phyloP scores from a whole-genome alignment of 2,797 vertebrate genomes.

The Bovichtus variegatus region DNA sequence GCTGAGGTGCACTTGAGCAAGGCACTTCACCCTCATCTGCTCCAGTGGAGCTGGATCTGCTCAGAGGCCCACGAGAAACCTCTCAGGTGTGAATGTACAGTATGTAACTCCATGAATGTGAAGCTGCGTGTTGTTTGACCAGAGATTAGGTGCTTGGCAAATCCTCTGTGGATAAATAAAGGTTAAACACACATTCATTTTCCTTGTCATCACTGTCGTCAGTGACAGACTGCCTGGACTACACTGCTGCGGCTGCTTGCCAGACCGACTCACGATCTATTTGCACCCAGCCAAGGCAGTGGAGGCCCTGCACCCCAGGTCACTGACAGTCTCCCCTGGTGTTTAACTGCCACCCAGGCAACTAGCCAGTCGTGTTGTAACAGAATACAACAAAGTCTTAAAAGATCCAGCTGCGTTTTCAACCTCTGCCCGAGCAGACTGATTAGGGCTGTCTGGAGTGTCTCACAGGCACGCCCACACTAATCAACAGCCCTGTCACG shows the following conservation, averaged over 20 bases:
- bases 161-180: conserved; percentile 47
- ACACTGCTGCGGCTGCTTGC: neutral
- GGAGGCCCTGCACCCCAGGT: neutral
- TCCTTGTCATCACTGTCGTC: conserved; percentile 38
- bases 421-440: conserved; percentile 33
- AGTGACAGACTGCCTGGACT: conserved; percentile 22
- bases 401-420: conserved; percentile 35
- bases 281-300: conserved; percentile 3
- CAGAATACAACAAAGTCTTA: conserved; percentile 29
- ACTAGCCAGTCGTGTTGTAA: conserved; percentile 12
- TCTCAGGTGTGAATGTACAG: conserved; percentile 45
- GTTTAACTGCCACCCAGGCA: conserved; percentile 7
- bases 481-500: conserved; percentile 31
- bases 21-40: conserved; percentile 21
- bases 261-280: conserved; percentile 32
- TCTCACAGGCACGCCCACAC: conserved; percentile 17
- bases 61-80: conserved; percentile 17
- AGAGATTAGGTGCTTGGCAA: conserved; percentile 44
- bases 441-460: conserved; percentile 16
- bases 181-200: conserved; percentile 48
- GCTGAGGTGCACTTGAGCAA: conserved; percentile 21
- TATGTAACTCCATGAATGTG: conserved; percentile 25
- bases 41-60: conserved; percentile 25
- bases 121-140: conserved; percentile 34
- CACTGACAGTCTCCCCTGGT: conserved; percentile 14